Conservation (phyloP, 30 jellyfish, hydroid and myxozoan species). For the Aurelia coerulea region DNA sequence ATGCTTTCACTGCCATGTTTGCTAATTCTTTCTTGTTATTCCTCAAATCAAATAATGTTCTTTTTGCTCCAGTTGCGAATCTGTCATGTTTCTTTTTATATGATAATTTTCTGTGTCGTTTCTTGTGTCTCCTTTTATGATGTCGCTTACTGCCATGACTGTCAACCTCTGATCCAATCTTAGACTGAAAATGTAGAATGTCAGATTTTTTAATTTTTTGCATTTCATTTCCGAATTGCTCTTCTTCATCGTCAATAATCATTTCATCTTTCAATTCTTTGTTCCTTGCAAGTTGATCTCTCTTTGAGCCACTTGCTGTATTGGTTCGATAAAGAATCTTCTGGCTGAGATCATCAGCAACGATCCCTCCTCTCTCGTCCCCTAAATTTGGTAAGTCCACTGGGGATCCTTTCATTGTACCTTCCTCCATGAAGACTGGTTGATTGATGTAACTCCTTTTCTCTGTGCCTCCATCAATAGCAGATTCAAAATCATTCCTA, state of each 20-base stretch:
- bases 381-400: neutral
- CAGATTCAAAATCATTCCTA: neutral
- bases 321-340: neutral
- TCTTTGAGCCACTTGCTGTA: neutral
- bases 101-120: neutral
- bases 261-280: neutral
- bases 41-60: slow-evolving; percentile 16
- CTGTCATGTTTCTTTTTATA: neutral
- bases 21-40: slow-evolving; percentile 54
- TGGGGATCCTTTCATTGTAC: neutral
- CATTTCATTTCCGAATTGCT: neutral
- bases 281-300: neutral
- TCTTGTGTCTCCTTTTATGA: neutral
- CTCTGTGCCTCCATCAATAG: neutral
- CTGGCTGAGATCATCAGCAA: slow-evolving; percentile 37
- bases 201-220: neutral
- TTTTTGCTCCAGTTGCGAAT: neutral
- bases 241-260: neutral
- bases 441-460: neutral
- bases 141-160: neutral
- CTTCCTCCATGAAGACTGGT: neutral
- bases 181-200: neutral
- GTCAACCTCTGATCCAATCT: neutral
- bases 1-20: slow-evolving; percentile 77
- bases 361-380: slow-evolving; percentile 22